Base-by-base conservation (phyloP, 1,140 invertebrate species). In the Pachyrhynchus sulphureomaculatus region DNA sequence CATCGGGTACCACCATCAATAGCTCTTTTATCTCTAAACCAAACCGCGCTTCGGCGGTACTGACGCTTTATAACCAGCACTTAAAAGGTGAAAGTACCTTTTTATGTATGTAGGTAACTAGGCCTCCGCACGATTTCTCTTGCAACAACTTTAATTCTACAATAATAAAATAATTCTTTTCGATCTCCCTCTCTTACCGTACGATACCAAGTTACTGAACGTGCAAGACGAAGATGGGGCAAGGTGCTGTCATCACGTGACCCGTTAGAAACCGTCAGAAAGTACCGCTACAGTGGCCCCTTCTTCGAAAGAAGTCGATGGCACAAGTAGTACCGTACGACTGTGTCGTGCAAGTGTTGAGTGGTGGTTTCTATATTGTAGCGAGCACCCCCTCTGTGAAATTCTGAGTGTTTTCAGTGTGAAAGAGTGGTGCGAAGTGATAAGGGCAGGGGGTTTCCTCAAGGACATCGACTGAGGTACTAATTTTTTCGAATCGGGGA, bases 21-120 rank as follows among this genome's bases (percentile, higher is more conserved):
- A 29, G 26, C 26, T n/a, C n/a, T 29, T 37, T 13, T 13, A 37
- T 13, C 17, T 37, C 5, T n/a, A n/a, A n/a, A n/a, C n/a, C 34
- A 5, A 37, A 15, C n/a, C 34, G 34, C n/a, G 1, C 12, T 4
- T 6, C 36, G 42, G 29, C 52, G 20, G 56, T 26, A 59, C 21
- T 23, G 5, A 18, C 41, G 41, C 12, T 29, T n/a, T n/a, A n/a
- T n/a, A 47, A 18, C 10, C 21, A 23, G 6, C 13, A 6, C 24
- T 39, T 34, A 39, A 56, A 58, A 66, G 73, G 74, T 76, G 74
- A 76, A 76, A 76, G 74, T 75, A 69, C 66, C 60, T 29, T 34
- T 52, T 33, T 56, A 44, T 63, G 56, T 60, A 75, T 73, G 68
- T 76, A 73, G 74, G 74, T 76, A 76, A 76, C 67, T 76, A 65